Base-by-base conservation (phyloP, 2,888 invertebrate genomes). In the Sarcophaga variegata region DNA sequence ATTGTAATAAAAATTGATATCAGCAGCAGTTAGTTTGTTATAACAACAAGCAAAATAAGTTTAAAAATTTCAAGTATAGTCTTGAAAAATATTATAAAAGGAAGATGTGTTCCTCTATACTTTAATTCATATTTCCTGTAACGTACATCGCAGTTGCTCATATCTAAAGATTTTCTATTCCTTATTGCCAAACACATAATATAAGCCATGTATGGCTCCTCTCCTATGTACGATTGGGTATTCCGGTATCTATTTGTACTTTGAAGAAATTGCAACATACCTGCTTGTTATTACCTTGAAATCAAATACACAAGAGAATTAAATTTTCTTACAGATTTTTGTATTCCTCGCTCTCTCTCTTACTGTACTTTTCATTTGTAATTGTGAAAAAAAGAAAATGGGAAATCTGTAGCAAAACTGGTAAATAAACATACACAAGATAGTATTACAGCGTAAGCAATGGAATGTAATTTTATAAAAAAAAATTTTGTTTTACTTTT, bases 251-350 rank as follows among this genome's bases (percentile, higher is more conserved):
- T 49, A 49, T 49, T 49, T 49, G 49, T 49, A 63, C 66, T 49
- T 49, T 11, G 14, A 49, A 49, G 4, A 49, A 14, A 49, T 49
- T 71, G 54, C 45, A 8, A 59, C 63, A 70, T 45, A 69, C 69
- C 6, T 49, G 63, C 49, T 66, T 71, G 78, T 64, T 62, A 74
- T 79, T 79, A 70, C 79, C 70, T 83, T 47, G 59, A 64, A 70
- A 62, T 69, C 74, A 79, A 54, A 17, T 22, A 75, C 69, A n/a
- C 64, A 70, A 62, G 54, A n/a, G 37, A 63, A 74, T 79, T 74
- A 49, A 22, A 25, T 54, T 75, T 77, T 63, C 10, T 49, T 54
- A 12, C 12, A n/a, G 22, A 49, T 49, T 22, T 10, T 1, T 37
- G 37, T 37, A 1, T 37, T 37, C 1, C 37, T 37, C 37, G 2